These are phyloP conservation scores for Phylloscopus trochiloides DNA, from an alignment of 2,113 vertebrate genomes.

Conservation along the genomic window DNA sequence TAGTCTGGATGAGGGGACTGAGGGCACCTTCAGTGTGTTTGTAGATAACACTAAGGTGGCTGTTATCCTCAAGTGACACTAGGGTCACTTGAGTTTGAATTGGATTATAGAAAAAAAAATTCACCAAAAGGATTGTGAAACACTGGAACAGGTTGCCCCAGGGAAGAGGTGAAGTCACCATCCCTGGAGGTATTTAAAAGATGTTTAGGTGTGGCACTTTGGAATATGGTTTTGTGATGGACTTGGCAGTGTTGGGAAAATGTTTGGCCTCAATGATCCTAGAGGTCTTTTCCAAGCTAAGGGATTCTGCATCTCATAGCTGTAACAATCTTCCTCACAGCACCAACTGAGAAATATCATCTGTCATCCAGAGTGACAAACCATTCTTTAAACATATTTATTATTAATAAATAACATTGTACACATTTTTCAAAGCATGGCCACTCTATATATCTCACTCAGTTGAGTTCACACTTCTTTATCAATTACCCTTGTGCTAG, in stretches of 20 bases:
- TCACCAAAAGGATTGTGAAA: neutral
- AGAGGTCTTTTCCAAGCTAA: neutral
- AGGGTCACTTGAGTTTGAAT: neutral
- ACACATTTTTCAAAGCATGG: slow-evolving; percentile 38
- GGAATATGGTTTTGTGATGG: neutral
- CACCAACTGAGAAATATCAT: neutral
- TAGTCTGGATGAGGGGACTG: too few species aligned
- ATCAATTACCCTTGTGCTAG: slow-evolving; percentile 35
- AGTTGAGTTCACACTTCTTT: slow-evolving; percentile 23
- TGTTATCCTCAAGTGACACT: neutral
- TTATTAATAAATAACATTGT: slow-evolving; percentile 2
- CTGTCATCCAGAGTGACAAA: slow-evolving; percentile 18
- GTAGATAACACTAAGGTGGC: neutral
- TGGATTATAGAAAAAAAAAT: too few species aligned
- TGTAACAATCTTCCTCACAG: neutral
- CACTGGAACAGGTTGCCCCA: neutral
- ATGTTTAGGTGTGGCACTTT: neutral
- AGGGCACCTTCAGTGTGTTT: neutral
- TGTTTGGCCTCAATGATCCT: neutral
- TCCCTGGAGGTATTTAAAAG: neutral
- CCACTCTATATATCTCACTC: slow-evolving; percentile 33
- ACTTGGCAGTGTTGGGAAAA: neutral
- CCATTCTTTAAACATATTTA: slow-evolving; percentile 12
- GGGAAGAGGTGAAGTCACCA: neutral
- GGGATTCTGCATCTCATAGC: neutral